These are phyloP conservation scores for Saccostrea cuccullata DNA, from an alignment of 1,140 invertebrate genomes.

Conservation along the genomic window DNA sequence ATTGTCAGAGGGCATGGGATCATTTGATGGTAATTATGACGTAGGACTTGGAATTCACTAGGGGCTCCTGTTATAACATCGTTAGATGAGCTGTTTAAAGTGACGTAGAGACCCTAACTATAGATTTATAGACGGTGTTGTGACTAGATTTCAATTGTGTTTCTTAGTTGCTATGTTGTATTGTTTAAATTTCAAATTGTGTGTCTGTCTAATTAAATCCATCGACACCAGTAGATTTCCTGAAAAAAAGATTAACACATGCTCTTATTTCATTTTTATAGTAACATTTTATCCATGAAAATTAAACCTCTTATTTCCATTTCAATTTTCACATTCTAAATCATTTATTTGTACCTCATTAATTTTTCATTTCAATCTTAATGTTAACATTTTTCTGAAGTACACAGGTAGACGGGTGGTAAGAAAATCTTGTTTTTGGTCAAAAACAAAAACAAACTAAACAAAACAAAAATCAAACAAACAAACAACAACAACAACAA, in stretches of 20 bases:
- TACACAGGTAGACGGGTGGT: too few species aligned
- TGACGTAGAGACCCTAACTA: not conserved
- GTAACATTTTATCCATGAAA: too few species aligned
- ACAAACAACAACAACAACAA: too few species aligned
- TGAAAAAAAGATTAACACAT: not conserved
- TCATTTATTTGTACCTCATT: too few species aligned
- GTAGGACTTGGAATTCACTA: not conserved
- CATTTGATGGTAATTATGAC: slow-evolving; percentile 40
- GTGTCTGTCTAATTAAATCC: not conserved
- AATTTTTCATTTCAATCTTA: too few species aligned
- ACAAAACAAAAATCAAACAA: too few species aligned
- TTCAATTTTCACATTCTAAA: too few species aligned
- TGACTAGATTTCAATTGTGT: not conserved
- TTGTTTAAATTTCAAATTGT: not conserved
- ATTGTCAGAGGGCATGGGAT: slow-evolving; percentile 37
- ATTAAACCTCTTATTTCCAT: too few species aligned
- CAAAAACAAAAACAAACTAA: too few species aligned
- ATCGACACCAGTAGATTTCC: not conserved
- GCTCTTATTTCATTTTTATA: too few species aligned
- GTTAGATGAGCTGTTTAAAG: not conserved
- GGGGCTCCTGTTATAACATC: not conserved
- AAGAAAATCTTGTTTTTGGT: too few species aligned
- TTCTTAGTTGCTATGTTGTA: not conserved
- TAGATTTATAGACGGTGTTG: not conserved
- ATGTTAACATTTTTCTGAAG: too few species aligned